phyloP scores from a whole-genome alignment of 2,113 vertebrate species.

The Girardinichthys multiradiatus region DNA sequence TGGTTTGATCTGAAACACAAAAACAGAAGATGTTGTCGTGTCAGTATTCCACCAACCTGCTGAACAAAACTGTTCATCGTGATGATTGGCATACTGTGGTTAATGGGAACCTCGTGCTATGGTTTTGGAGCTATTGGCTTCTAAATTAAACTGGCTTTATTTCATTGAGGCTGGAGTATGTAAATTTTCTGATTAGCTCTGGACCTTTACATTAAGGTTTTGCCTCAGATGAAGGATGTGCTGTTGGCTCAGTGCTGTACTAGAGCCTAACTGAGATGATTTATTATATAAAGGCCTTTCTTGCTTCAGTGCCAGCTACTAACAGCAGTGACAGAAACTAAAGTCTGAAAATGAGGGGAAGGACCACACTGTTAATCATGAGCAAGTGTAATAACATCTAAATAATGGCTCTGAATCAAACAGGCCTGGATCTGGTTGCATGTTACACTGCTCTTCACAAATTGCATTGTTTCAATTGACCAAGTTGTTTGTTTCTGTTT shows the following conservation, averaged over 20 bases:
- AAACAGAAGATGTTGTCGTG: not conserved
- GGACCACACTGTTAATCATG: not conserved
- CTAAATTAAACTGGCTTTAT: not conserved
- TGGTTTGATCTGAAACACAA: not conserved
- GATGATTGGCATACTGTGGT: not conserved
- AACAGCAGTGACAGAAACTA: not conserved
- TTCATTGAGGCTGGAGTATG: not conserved
- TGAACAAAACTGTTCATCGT: not conserved
- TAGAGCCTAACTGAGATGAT: not conserved
- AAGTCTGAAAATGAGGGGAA: not conserved
- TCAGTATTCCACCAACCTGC: not conserved
- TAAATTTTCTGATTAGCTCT: not conserved
- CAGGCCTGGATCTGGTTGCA: not conserved
- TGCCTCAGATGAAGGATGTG: not conserved
- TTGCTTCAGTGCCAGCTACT: not conserved
- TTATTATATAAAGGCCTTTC: not conserved
- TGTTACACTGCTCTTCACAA: not conserved
- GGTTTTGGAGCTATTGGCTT: not conserved
- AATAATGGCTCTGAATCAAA: not conserved
- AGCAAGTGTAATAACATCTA: not conserved
- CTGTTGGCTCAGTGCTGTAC: not conserved
- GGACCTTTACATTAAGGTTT: not conserved
- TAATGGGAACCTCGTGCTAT: not conserved
- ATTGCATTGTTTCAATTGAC: not conserved
- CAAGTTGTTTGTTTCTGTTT: not conserved